Percentiles rank a stretch among this genome's conserved stretches.
Conservation (phyloP, 1,140 invertebrate species). For the Acromyrmex echinatior region DNA sequence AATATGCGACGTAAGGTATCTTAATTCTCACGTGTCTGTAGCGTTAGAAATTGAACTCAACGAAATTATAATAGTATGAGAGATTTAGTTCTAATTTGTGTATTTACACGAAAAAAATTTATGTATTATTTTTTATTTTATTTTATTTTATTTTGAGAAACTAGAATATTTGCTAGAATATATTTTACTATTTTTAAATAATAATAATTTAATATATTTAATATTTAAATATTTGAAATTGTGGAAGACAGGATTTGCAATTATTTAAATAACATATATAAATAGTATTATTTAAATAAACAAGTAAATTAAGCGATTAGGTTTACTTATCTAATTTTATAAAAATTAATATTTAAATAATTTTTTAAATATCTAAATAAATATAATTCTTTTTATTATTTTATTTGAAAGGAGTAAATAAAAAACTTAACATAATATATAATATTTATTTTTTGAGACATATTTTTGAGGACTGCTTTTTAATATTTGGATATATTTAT, state of each 20-base stretch:
- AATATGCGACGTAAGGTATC: too few relatives aligned
- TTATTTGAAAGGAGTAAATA: background rate
- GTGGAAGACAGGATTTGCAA: background rate
- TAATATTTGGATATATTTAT: background rate
- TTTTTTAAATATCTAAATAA: background rate
- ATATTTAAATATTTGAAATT: background rate
- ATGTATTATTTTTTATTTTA: too few relatives aligned
- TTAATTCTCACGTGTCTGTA: background rate
- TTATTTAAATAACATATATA: background rate
- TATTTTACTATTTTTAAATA: too few relatives aligned
- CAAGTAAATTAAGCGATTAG: too few relatives aligned
- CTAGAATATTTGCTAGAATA: too few relatives aligned
- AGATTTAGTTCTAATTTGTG: too few relatives aligned
- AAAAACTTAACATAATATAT: background rate
- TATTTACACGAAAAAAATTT: too few relatives aligned
- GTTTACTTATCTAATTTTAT: background rate
- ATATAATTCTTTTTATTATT: background rate
- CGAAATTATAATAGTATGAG: too few relatives aligned
- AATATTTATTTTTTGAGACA: background rate
- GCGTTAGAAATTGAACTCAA: background rate
- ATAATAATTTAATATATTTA: too few relatives aligned
- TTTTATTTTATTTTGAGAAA: too few relatives aligned
- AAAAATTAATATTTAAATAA: too few relatives aligned
- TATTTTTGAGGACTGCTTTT: background rate
- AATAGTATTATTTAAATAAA: too few relatives aligned